phyloP scores from a whole-genome alignment of 2,113 vertebrate genomes.

The Lagenorhynchus albirostris region DNA sequence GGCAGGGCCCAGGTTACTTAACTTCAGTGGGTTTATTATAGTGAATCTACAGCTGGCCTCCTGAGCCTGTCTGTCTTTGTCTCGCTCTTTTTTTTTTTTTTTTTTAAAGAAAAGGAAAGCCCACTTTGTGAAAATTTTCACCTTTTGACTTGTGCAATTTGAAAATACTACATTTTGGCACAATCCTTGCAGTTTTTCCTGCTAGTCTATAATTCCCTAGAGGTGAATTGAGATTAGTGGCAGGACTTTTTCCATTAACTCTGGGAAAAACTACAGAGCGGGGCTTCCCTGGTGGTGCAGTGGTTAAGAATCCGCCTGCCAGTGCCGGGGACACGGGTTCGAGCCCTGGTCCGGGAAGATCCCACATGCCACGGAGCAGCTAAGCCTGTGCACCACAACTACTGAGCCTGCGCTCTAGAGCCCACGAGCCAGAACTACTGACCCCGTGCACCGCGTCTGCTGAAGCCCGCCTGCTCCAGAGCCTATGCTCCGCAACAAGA shows the following conservation, averaged over 20 bases:
- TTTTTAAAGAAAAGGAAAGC: background rate
- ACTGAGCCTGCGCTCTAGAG: too few species aligned
- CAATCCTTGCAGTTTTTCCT: slow-evolving; percentile 1
- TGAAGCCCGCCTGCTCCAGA: too few species aligned
- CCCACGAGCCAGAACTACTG: too few species aligned
- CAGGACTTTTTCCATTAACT: slow-evolving; percentile 50
- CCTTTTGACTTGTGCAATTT: slow-evolving; percentile 28
- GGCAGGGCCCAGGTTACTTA: background rate
- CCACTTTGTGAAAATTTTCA: slow-evolving; percentile 34
- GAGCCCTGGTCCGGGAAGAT: too few species aligned
- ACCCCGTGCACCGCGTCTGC: accelerated
- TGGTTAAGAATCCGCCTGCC: too few species aligned
- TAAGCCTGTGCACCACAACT: too few species aligned
- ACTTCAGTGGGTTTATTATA: background rate
- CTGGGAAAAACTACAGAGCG: slow-evolving; percentile 37
- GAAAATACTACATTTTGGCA: slow-evolving; percentile 51
- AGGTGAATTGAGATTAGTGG: slow-evolving; percentile 64
- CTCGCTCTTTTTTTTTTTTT: background rate
- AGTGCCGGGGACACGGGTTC: too few species aligned
- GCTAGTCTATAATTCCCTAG: slow-evolving; percentile 46
- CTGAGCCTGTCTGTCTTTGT: background rate
- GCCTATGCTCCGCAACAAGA: too few species aligned
- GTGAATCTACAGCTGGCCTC: background rate
- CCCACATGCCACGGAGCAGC: too few species aligned
- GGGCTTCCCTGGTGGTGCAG: too few species aligned